Conservation (phyloP, 2,797 vertebrate species). For the Gymnopithys bicolor region DNA sequence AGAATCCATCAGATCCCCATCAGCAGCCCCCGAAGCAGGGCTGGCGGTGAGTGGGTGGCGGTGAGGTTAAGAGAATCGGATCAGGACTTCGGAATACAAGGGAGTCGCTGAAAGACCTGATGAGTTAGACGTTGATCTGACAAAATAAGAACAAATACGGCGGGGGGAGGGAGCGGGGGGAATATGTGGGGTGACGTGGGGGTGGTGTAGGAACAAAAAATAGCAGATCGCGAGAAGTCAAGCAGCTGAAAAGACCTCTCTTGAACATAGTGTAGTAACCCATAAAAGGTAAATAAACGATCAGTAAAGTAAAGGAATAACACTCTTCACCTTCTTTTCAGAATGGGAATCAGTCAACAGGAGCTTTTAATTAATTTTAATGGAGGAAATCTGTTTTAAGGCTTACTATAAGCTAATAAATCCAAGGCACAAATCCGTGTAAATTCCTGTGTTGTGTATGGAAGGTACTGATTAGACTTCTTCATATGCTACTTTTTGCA, state of each 20-base stretch:
- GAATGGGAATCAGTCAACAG: constrained; percentile 64
- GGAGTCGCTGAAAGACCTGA: background rate
- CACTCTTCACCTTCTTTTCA: constrained; percentile 5
- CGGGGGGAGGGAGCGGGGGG: too few relatives aligned
- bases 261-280: background rate
- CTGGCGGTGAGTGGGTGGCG: background rate
- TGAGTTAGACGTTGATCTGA: background rate
- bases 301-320: constrained; percentile 35
- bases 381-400: constrained; percentile 73
- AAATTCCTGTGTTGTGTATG: constrained; percentile 66
- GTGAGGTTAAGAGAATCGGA: background rate
- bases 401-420: constrained; percentile 78
- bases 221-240: background rate
- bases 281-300: constrained; percentile 42
- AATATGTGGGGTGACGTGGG: background rate
- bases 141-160: background rate
- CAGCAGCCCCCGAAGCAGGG: background rate
- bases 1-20: background rate
- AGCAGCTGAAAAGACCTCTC: background rate
- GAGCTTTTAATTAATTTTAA: constrained; percentile 80
- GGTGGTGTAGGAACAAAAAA: background rate
- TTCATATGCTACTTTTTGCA: constrained; percentile 55
- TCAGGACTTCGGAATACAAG: background rate
- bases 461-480: constrained; percentile 73
- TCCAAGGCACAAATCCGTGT: constrained; percentile 74